A percentile compares a stretch with the other conserved stretches of the same genome.
phyloP scores from a whole-genome alignment of 2,113 vertebrate species.

The Lepidiolamprologus cunningtoni region DNA sequence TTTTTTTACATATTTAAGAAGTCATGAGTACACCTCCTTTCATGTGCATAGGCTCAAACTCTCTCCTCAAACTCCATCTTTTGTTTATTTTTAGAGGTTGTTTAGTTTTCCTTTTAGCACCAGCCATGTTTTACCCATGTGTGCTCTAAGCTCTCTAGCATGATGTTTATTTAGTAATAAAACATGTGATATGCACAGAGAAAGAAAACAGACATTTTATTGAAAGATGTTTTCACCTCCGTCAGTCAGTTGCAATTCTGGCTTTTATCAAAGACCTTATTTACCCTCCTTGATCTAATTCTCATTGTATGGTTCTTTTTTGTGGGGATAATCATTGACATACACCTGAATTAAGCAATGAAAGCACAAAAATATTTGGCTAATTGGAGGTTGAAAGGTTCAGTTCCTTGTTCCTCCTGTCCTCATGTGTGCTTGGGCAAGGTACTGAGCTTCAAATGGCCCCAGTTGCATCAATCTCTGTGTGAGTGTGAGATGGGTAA shows the following conservation, averaged over 20 bases:
- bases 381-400: background rate
- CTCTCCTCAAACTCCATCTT: background rate
- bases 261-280: background rate
- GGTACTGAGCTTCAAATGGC: background rate
- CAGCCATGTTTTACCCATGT: background rate
- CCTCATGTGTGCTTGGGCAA: background rate
- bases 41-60: background rate
- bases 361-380: background rate
- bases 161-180: background rate
- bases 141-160: background rate
- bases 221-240: background rate
- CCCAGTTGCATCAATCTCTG: background rate
- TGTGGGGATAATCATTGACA: background rate
- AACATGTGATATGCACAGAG: background rate
- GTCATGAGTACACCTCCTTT: too few species aligned
- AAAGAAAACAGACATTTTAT: background rate
- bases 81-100: background rate
- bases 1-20: background rate
- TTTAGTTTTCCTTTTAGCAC: background rate
- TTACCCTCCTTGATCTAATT: background rate
- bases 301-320: background rate
- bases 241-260: background rate
- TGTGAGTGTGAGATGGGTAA: background rate
- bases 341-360: background rate
- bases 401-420: background rate